phyloP scores from a whole-genome alignment of 1,140 invertebrate genomes.

The Cydia fagiglandana region DNA sequence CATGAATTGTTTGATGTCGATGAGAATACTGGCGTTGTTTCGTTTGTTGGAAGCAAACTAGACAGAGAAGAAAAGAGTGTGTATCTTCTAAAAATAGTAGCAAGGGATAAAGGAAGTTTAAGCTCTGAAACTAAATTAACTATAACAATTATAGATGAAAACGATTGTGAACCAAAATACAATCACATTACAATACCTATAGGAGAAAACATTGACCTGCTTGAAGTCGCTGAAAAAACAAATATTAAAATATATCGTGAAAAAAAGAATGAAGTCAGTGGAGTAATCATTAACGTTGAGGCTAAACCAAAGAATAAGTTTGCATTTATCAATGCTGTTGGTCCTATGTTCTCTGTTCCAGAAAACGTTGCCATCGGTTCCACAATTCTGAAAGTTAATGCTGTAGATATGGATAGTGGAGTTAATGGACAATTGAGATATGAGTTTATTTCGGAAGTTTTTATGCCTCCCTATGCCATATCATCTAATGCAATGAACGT shows the following conservation, averaged over 20 bases:
- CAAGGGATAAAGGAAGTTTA: conserved; percentile 87
- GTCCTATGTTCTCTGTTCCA: conserved; percentile 84
- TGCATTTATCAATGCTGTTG: conserved; percentile 62
- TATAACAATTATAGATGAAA: conserved; percentile 88
- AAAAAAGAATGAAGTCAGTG: conserved; percentile 57
- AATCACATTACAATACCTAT: conserved; percentile 83
- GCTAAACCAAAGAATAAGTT: conserved; percentile 78
- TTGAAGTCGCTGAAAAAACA: conserved; percentile 79
- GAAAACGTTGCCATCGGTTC: conserved; percentile 88
- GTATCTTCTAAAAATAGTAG: conserved; percentile 86
- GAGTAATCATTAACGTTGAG: conserved; percentile 59
- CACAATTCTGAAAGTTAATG: conserved; percentile 88
- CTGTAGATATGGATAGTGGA: conserved; percentile 89
- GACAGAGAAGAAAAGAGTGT: conserved; percentile 86
- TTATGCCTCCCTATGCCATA: conserved; percentile 77
- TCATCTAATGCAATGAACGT: conserved; percentile 70
- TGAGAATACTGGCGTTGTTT: conserved; percentile 83
- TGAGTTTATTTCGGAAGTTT: conserved; percentile 84
- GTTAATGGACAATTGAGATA: conserved; percentile 88
- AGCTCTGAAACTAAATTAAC: conserved; percentile 85
- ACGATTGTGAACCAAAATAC: conserved; percentile 90
- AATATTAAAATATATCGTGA: conserved; percentile 73
- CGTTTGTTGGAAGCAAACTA: conserved; percentile 81
- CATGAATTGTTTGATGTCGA: conserved; percentile 89
- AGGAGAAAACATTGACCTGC: conserved; percentile 83